Conservation (phyloP, 2,113 vertebrate species). For the Ammodytes dubius region DNA sequence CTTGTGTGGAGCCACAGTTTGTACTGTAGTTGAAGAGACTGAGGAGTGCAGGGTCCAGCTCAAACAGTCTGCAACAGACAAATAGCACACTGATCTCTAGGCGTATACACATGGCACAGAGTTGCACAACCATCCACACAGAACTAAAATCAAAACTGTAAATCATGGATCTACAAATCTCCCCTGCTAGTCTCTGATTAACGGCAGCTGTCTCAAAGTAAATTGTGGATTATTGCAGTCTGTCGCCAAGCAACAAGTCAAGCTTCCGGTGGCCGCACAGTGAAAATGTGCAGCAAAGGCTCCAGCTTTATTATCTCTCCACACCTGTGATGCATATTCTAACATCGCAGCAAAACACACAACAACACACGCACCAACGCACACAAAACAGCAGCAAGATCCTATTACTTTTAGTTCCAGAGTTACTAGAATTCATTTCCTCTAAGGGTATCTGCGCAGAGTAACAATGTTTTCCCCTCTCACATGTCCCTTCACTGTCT, state of each 20-base stretch:
- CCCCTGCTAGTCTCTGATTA: slow-evolving; percentile 54
- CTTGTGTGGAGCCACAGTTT: slow-evolving; percentile 89
- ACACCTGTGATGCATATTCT: slow-evolving; percentile 49
- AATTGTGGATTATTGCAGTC: slow-evolving; percentile 80
- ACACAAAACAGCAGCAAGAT: slow-evolving; percentile 23
- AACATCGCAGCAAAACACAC: background rate
- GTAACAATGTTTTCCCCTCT: slow-evolving; percentile 15
- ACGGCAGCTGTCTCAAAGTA: slow-evolving; percentile 72
- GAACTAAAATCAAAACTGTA: slow-evolving; percentile 37
- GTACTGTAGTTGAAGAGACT: slow-evolving; percentile 92
- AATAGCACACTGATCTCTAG: slow-evolving; percentile 54
- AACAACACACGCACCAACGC: slow-evolving; percentile 23
- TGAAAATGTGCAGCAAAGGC: slow-evolving; percentile 59
- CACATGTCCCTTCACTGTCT: slow-evolving; percentile 8
- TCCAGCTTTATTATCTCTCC: slow-evolving; percentile 26
- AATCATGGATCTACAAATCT: slow-evolving; percentile 45
- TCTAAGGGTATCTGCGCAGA: background rate
- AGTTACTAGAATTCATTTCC: background rate
- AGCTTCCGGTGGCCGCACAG: slow-evolving; percentile 74
- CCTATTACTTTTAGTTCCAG: background rate
- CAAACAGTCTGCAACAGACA: slow-evolving; percentile 89
- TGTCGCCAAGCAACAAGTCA: slow-evolving; percentile 88
- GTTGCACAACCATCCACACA: slow-evolving; percentile 31
- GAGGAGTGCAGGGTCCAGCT: slow-evolving; percentile 92
- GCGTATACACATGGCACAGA: slow-evolving; percentile 9